Conservation (phyloP, 2,113 vertebrate genomes). For the Hypocryptadius cinnamomeus region DNA sequence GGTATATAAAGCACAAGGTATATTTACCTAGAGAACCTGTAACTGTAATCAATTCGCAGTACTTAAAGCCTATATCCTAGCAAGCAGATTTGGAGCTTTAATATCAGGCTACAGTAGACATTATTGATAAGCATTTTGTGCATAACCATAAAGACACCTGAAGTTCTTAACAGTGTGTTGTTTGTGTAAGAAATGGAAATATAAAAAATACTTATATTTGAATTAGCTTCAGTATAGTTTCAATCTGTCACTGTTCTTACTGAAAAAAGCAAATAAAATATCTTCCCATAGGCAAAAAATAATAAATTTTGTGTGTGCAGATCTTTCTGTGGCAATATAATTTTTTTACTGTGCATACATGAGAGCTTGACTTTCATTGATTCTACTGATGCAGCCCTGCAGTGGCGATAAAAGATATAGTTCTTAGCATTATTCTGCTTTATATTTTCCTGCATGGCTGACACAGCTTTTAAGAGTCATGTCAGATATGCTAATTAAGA, state of each 20-base stretch:
- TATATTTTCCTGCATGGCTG: not conserved
- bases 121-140: not conserved
- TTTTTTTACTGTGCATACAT: not conserved
- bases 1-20: not conserved
- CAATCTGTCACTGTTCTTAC: not conserved
- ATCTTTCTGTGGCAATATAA: not conserved
- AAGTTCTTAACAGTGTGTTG: not conserved
- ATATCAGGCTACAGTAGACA: not conserved
- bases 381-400: not conserved
- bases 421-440: not conserved
- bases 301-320: not conserved
- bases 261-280: not conserved
- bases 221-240: not conserved
- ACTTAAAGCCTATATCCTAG: not conserved
- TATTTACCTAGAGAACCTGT: not conserved
- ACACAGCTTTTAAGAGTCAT: conserved; percentile 10
- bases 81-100: not conserved
- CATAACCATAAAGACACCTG: not conserved
- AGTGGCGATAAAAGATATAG: conserved; percentile 1
- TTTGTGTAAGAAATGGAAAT: not conserved
- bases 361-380: not conserved
- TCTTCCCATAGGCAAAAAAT: not conserved
- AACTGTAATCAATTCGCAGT: not conserved
- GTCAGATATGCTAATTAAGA: not conserved
- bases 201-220: not conserved